Conservation (phyloP, 2,888 invertebrate genomes). For the Steromphala cineraria region DNA sequence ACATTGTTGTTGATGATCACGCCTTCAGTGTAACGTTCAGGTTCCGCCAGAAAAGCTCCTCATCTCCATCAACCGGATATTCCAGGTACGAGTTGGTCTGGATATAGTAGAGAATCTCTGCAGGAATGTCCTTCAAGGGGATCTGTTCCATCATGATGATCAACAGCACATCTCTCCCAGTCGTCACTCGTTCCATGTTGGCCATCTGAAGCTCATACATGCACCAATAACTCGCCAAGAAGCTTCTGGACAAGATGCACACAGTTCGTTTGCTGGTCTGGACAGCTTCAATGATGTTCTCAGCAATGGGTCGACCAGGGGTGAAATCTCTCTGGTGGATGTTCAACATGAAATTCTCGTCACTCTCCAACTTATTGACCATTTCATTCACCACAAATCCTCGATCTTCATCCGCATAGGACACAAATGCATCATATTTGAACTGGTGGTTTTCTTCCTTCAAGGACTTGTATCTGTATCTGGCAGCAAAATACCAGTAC, state of each 20-base stretch:
- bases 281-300: slow-evolving; percentile 34
- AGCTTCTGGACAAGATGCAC: slow-evolving; percentile 33
- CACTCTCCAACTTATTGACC: not conserved
- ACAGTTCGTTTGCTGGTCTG: slow-evolving; percentile 37
- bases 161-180: slow-evolving; percentile 24
- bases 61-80: not conserved
- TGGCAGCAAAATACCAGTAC: slow-evolving; percentile 1
- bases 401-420: slow-evolving; percentile 5
- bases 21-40: not conserved
- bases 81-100: slow-evolving; percentile 21
- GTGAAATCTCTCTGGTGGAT: slow-evolving; percentile 40
- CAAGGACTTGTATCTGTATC: not conserved
- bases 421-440: slow-evolving; percentile 19
- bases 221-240: slow-evolving; percentile 30
- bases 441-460: slow-evolving; percentile 16
- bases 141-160: slow-evolving; percentile 19
- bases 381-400: not conserved
- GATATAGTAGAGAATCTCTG: slow-evolving; percentile 12
- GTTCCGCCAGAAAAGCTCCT: not conserved
- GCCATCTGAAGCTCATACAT: slow-evolving; percentile 38
- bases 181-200: slow-evolving; percentile 21
- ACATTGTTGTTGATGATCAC: not conserved
- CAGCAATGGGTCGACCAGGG: slow-evolving; percentile 32
- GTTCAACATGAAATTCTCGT: not conserved
- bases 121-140: not conserved